These are phyloP conservation scores for Sinelater perroti DNA, from an alignment of 2,888 invertebrate genomes.

Conservation along the genomic window DNA sequence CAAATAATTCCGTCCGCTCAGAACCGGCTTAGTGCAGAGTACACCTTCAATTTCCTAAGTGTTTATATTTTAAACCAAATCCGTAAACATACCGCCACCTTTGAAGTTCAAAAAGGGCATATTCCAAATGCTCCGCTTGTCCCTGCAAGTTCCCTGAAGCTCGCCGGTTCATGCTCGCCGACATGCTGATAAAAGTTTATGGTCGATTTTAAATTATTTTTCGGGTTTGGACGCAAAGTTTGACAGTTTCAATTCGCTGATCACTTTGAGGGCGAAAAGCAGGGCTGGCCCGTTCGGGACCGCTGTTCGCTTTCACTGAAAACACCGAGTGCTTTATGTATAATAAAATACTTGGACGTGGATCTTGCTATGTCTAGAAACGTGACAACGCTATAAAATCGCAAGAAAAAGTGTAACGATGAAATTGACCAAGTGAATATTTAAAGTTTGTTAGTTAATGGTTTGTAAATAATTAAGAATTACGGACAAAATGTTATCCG, in stretches of 20 bases:
- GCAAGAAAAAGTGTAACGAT: no score
- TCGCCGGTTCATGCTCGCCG: background rate
- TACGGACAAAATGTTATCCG: no score
- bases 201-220: conserved; percentile 15
- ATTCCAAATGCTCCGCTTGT: background rate
- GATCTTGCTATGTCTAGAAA: no score
- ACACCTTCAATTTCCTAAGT: background rate
- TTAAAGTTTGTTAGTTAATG: no score
- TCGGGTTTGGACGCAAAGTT: background rate
- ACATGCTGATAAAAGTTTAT: background rate
- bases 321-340: no score
- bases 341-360: no score
- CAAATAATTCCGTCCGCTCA: conserved; percentile 25
- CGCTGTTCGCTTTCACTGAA: no score
- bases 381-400: no score
- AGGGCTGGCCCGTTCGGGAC: no score
- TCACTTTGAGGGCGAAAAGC: conserved; percentile 4
- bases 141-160: background rate
- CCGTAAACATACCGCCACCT: background rate
- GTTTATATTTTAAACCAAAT: conserved; percentile 1
- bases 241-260: conserved; percentile 8
- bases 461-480: no score
- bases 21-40: conserved; percentile 4
- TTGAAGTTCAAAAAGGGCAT: background rate
- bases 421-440: no score